A percentile compares a stretch with the other conserved stretches of the same genome.
Evolutionary conservation across 2,888 invertebrate genomes (phyloP).

Genomic region (Hyles lineata): DNA sequence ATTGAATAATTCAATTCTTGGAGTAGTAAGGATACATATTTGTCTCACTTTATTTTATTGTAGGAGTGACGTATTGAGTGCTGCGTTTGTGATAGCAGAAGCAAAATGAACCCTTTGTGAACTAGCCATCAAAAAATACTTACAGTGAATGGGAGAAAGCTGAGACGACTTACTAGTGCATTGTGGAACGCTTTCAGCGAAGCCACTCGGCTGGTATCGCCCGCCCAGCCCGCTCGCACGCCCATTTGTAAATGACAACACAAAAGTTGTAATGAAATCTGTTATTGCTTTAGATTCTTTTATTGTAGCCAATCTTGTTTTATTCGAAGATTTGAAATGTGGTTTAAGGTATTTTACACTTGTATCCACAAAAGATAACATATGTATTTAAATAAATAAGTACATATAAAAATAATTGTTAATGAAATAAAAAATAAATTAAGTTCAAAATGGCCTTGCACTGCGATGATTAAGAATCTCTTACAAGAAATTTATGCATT

Average conservation of each 20-base stretch:
- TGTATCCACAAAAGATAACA: background rate
- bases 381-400: too few relatives aligned
- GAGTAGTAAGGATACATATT: background rate
- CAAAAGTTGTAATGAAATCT: slow-evolving; percentile 35
- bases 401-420: too few relatives aligned
- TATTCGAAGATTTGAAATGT: background rate
- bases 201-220: slow-evolving; percentile 36
- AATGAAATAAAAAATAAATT: too few relatives aligned
- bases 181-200: slow-evolving; percentile 45
- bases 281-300: background rate
- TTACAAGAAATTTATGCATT: too few relatives aligned
- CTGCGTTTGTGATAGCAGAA: background rate
- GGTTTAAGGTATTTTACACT: background rate
- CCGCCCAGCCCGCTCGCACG: slow-evolving; percentile 32
- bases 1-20: too few relatives aligned
- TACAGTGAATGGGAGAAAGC: slow-evolving; percentile 46
- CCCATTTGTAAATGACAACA: slow-evolving; percentile 51
- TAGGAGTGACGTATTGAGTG: background rate
- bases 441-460: too few relatives aligned
- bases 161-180: slow-evolving; percentile 45
- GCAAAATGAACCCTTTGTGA: slow-evolving; percentile 34
- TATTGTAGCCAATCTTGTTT: background rate
- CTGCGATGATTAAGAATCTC: too few relatives aligned
- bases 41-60: background rate
- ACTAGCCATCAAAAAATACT: slow-evolving; percentile 37